These are phyloP conservation scores for Latrodectus elegans DNA, from an alignment of 2,888 invertebrate genomes.

Conservation along the genomic window DNA sequence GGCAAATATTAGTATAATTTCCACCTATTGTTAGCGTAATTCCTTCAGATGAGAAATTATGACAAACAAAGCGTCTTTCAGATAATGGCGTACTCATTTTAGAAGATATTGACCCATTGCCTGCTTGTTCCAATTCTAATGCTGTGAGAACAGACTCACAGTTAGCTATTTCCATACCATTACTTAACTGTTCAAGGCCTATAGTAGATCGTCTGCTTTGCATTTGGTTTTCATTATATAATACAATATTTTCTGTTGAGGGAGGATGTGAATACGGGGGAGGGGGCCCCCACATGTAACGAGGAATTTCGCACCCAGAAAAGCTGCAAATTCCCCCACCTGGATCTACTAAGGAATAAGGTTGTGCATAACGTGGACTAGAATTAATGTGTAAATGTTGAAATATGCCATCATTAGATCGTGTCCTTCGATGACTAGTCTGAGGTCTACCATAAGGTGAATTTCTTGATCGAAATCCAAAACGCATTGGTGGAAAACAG, in stretches of 20 bases:
- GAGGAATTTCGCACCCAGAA: constrained; percentile 61
- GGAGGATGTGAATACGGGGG: constrained; percentile 82
- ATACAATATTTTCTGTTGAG: constrained; percentile 57
- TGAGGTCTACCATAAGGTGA: constrained; percentile 43
- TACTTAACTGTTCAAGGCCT: constrained; percentile 15
- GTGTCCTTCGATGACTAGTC: constrained; percentile 62
- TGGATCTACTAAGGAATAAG: constrained; percentile 44
- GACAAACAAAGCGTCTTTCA: constrained; percentile 69
- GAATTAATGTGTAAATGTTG: constrained; percentile 69
- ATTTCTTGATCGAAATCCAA: constrained; percentile 52
- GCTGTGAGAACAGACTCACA: constrained; percentile 47
- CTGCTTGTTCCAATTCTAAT: constrained; percentile 42
- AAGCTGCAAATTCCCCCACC: constrained; percentile 55
- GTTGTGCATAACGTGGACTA: constrained; percentile 57
- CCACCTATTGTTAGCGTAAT: constrained; percentile 69
- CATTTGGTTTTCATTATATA: constrained; percentile 15
- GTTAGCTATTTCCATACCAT: constrained; percentile 29
- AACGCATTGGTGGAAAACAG: constrained; percentile 46
- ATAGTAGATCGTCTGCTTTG: constrained; percentile 6
- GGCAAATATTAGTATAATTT: constrained; percentile 37
- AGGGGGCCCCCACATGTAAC: constrained; percentile 88
- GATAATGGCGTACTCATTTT: constrained; percentile 70
- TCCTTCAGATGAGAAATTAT: constrained; percentile 70
- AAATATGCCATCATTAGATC: constrained; percentile 70
- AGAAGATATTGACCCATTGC: constrained; percentile 59